Percentiles rank a stretch among this genome's conserved stretches.
phyloP scores from a whole-genome alignment of 2,888 invertebrate species.

The Hirtodrosophila alboralis region DNA sequence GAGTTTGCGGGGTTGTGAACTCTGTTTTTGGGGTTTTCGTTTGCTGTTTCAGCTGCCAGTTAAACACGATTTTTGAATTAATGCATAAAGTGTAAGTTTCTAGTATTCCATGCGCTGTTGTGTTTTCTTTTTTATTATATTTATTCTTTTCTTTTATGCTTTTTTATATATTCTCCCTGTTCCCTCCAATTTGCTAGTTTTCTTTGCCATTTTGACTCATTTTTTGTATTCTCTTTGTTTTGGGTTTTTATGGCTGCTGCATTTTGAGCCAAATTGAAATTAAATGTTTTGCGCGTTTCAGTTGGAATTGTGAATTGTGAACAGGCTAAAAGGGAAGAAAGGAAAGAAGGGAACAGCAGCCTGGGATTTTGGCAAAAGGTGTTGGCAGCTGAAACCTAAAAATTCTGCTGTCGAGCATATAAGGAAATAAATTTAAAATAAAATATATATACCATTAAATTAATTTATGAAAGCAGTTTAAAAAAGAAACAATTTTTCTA shows the following conservation, averaged over 20 bases:
- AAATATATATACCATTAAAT: too few species aligned
- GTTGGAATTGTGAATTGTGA: constrained; percentile 2
- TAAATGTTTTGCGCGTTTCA: constrained; percentile 49
- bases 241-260: constrained; percentile 39
- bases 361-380: constrained; percentile 29
- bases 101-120: constrained; percentile 18
- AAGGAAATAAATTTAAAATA: background rate
- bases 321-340: too few species aligned
- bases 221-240: constrained; percentile 1
- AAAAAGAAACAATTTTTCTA: too few species aligned
- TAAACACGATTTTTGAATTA: constrained; percentile 70
- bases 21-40: background rate
- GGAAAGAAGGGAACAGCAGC: background rate
- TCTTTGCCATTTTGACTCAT: constrained; percentile 5
- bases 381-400: constrained; percentile 24
- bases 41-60: constrained; percentile 52
- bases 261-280: constrained; percentile 62
- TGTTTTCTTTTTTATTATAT: constrained; percentile 5
- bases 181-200: too few species aligned
- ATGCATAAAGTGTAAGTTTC: constrained; percentile 64
- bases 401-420: constrained; percentile 1
- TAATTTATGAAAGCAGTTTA: too few species aligned
- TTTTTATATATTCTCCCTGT: constrained; percentile 21
- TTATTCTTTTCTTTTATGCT: constrained; percentile 6
- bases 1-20: background rate